Percentiles rank a stretch among this genome's conserved stretches.
Evolutionary conservation across 2,888 invertebrate genomes (phyloP).

Genomic region (Agriopis leucophaearia): DNA sequence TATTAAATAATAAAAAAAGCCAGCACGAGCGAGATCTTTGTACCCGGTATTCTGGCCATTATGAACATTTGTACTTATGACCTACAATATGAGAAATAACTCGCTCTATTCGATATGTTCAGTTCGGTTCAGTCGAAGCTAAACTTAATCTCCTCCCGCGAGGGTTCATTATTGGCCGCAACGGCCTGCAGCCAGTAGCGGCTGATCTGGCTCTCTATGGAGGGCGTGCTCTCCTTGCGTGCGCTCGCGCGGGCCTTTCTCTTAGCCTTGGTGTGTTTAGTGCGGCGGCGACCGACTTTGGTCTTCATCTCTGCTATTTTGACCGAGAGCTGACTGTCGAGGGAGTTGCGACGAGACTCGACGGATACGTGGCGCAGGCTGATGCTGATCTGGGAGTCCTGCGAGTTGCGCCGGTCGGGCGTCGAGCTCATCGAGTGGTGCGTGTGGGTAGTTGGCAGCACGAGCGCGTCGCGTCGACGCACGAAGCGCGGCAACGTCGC

Average conservation of each 20-base stretch:
- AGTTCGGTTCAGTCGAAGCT: conserved; percentile 72
- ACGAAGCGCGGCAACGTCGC: conserved; percentile 95
- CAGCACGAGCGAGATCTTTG: no score
- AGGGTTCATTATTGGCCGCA: conserved; percentile 85
- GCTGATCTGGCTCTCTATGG: conserved; percentile 92
- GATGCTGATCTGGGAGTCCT: conserved; percentile 90
- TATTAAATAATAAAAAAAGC: no score
- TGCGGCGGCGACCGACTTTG: conserved; percentile 86
- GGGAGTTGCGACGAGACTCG: conserved; percentile 94
- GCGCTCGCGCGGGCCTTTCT: conserved; percentile 74
- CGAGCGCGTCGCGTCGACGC: conserved; percentile 93
- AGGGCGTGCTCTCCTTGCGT: conserved; percentile 90
- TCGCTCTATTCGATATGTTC: conserved; percentile 37
- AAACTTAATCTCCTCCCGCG: conserved; percentile 83
- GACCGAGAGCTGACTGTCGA: conserved; percentile 95
- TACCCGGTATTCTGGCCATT: conserved; percentile 21
- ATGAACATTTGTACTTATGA: conserved; percentile 56
- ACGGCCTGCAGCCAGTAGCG: conserved; percentile 89
- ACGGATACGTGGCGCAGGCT: conserved; percentile 94
- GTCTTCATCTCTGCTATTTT: conserved; percentile 95
- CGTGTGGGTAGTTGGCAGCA: conserved; percentile 77
- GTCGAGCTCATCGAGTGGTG: conserved; percentile 84
- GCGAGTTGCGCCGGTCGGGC: conserved; percentile 87
- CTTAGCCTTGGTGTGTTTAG: conserved; percentile 78
- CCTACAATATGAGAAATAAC: conserved; percentile 45